Evolutionary conservation across 2,888 invertebrate species (phyloP), one percentile per base, ranked within the genome.

Genomic region (Shargacucullia verbasci): DNA sequence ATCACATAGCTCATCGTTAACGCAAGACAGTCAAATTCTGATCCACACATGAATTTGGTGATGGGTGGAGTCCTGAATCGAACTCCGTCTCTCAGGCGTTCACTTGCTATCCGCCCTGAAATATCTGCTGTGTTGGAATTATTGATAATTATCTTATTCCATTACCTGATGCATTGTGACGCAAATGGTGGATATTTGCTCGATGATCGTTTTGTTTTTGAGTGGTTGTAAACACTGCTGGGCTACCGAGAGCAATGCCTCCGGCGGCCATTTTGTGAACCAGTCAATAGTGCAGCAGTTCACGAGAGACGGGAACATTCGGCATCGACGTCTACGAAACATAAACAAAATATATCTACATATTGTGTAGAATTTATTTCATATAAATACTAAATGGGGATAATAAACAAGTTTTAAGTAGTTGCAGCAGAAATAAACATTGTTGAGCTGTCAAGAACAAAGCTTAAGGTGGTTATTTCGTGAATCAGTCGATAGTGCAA

Each of bases 201-300:
- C 63, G 14, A 92, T 84, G 3, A 87, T 85, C 29, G 95, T 93
- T 13, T 87, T 76, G 7, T 95, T 86, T 1, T 94, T 95, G 0
- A 97, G 90, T 10, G 95, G 93, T 34, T 92, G 91, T 34, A 98
- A 94, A 47, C 97, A 95, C 62, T 96, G 97, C 53, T 96, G 85
- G 0, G 98, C 98, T 0, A 98, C 98, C 0, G 98, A 97, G 12
- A 97, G 92, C 49, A 98, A 90, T 11, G 98, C 98, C 81, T 98
- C 98, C 10, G 96, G 95, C 0, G 98, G 98, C 98, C 98, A 98
- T 79, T 97, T 97, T 1, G 96, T 96, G 86, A 98, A 98, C 98
- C 99, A 99, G 85, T 99, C 98, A 58, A 99, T 98, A 0, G 98
- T 98, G 81, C 98, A 98, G 83, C 98, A 98, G 89, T 98, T 99